Base-by-base conservation (phyloP, 2,797 vertebrate species). In the Ctenopoma multispine region DNA sequence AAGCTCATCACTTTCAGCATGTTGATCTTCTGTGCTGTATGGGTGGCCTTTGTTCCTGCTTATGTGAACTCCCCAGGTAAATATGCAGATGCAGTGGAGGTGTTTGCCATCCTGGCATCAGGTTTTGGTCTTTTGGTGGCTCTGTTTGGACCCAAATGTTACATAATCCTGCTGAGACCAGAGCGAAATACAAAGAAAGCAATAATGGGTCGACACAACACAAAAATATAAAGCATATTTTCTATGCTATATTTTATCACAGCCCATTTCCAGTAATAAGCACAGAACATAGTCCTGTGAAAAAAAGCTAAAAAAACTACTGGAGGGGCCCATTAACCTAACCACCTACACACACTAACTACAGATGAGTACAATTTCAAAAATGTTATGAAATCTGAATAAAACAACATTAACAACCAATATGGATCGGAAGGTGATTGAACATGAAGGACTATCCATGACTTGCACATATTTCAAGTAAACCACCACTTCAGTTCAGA, bases 21-120 rank as follows among this genome's bases (percentile, higher is more conserved):
- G 89, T 12, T 92, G 23, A 85, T 90, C 21, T 91, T 91, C 72
- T 90, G 83, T 65, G 87, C 86, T 29, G 87, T 90, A 43, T 91
- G 90, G 89, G 77, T 89, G 24, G 61, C 89, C 8, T 90, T 92
- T 54, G 55, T 92, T 3, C 90, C 90, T 9, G 89, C 87, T 12
- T 92, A 92, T 69, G 36, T 92, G 11, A 93, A 86, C 78, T 93
- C 92, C 17, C 89, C 91, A 60, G 91, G 91, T 6, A 92, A 91
- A 75, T 90, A 89, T 70, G 90, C 88, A 57, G 88, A 89, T 27
- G 90, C 89, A 44, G 90, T 92, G 24, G 91, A 92, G 53, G 90
- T 90, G 31, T 92, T 92, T 79, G 90, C 90, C 10, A 92, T 92
- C 48, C 72, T 92, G 54, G 84, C 90, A 0, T 92, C 91, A 0